These are phyloP conservation scores for Potamarius usumacintae DNA, from an alignment of 2,113 vertebrate genomes.

Conservation along the genomic window DNA sequence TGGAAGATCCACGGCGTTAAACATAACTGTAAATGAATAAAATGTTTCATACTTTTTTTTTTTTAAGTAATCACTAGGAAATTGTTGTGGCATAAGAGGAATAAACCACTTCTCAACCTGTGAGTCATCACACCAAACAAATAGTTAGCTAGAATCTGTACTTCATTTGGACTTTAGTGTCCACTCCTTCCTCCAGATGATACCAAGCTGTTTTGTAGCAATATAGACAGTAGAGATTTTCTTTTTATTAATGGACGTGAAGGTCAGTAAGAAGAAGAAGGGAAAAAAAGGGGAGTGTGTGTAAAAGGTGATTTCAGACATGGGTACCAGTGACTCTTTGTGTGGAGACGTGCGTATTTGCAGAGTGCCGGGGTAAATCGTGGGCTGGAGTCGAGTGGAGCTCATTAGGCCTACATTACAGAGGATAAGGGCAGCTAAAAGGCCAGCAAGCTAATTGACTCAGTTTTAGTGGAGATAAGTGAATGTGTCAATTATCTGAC, in stretches of 20 bases:
- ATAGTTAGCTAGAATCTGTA: not conserved
- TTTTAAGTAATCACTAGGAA: not conserved
- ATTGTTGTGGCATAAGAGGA: not conserved
- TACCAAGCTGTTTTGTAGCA: not conserved
- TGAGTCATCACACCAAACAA: not conserved
- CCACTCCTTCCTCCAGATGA: not conserved
- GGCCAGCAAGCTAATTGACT: constrained; percentile 56
- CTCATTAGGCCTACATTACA: constrained; percentile 50
- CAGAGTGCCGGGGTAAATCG: constrained; percentile 26
- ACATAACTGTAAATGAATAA: not conserved
- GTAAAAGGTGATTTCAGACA: constrained; percentile 29
- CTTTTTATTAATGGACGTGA: constrained; percentile 8
- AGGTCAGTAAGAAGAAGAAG: constrained; percentile 37
- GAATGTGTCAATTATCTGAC: constrained; percentile 56
- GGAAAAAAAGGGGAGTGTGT: not conserved
- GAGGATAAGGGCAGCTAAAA: constrained; percentile 50
- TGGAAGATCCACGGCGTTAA: not conserved
- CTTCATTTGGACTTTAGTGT: not conserved
- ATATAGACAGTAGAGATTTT: not conserved
- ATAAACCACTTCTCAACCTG: not conserved
- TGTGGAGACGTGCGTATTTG: constrained; percentile 37
- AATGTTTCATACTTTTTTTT: not conserved
- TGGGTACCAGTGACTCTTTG: constrained; percentile 17
- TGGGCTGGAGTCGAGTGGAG: constrained; percentile 43
- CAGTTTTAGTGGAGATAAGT: constrained; percentile 58